These are phyloP conservation scores for Heliothis virescens DNA, from an alignment of 1,140 invertebrate genomes.

Conservation along the genomic window DNA sequence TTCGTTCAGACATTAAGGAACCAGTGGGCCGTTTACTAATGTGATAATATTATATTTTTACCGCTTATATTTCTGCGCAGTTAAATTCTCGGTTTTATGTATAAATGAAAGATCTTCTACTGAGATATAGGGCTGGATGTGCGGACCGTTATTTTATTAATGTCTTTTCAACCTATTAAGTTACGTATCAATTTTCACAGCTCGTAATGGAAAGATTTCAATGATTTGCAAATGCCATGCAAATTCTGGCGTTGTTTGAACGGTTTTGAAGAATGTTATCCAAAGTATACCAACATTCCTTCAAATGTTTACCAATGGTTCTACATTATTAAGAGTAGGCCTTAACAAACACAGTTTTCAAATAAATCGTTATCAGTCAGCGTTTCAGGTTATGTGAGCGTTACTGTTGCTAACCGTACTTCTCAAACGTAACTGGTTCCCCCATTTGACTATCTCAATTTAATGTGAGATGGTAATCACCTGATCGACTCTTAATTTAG, in stretches of 20 bases:
- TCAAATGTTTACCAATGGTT: too few species aligned
- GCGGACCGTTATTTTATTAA: too few species aligned
- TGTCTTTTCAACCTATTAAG: too few species aligned
- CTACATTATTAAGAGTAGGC: neutral
- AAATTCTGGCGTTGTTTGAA: too few species aligned
- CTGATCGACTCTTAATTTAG: slow-evolving; percentile 27
- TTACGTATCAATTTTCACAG: too few species aligned
- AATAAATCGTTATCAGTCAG: slow-evolving; percentile 12
- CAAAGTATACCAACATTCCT: neutral
- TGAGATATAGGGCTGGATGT: too few species aligned
- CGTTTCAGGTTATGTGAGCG: neutral
- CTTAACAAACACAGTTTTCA: neutral
- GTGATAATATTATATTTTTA: neutral
- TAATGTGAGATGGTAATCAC: slow-evolving; percentile 40
- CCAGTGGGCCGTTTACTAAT: neutral
- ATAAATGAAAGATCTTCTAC: too few species aligned
- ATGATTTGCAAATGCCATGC: too few species aligned
- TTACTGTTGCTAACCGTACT: slow-evolving; percentile 21
- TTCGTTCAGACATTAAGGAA: neutral
- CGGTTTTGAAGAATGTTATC: neutral
- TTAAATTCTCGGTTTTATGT: too few species aligned
- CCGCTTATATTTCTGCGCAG: too few species aligned
- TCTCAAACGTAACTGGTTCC: slow-evolving; percentile 7
- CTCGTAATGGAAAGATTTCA: too few species aligned
- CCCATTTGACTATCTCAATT: slow-evolving; percentile 38